Evolutionary conservation across 2,797 vertebrate species (phyloP), one percentile per base, ranked within the genome.

Genomic region (Enteromius treurensis): DNA sequence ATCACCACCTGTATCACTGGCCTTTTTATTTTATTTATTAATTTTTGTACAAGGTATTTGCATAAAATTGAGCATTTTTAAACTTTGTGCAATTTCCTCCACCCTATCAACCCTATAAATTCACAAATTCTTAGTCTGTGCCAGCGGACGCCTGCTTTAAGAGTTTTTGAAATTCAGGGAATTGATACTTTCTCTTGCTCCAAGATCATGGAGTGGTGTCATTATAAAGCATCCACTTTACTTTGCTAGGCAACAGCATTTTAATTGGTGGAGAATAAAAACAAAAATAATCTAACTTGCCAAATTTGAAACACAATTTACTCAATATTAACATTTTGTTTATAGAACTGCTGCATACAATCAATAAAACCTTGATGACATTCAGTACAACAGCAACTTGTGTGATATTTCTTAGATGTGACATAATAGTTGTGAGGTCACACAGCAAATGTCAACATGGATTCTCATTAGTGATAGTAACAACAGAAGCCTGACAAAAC

Each of bases 401-500:
- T 42, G 21, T 73, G 70, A 73, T 49, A 34, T 62, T 60, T 77
- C 34, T 45, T 58, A 45, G 45, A 40, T 14, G 15, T 40, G 23
- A 68, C 29, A 68, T 67, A 14, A 69, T 37, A 29, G 10, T 51
- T 40, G 34, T 45, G 67, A 3, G 14, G 15, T 70, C n/a, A 77
- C 75, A 45, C 75, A 64, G 37, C 42, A 42, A 42, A 65, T 77
- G 64, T 77, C 34, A 68, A 58, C 17, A 45, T 60, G 11, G 60
- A 69, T 69, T 77, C 17, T 62, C 40, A 77, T 77, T 58, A 62
- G 51, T 13, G 40, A 49, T 19, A 29, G 32, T 42, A 21, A 58
- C 65, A 49, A 70, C 65, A 60, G 51, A 70, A 70, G 65, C 67
- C 67, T 80, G 49, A 70, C 65, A 80, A 78, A 29, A 68, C 29